phyloP scores from a whole-genome alignment of 1,140 invertebrate species.

The Drosophila saltans region DNA sequence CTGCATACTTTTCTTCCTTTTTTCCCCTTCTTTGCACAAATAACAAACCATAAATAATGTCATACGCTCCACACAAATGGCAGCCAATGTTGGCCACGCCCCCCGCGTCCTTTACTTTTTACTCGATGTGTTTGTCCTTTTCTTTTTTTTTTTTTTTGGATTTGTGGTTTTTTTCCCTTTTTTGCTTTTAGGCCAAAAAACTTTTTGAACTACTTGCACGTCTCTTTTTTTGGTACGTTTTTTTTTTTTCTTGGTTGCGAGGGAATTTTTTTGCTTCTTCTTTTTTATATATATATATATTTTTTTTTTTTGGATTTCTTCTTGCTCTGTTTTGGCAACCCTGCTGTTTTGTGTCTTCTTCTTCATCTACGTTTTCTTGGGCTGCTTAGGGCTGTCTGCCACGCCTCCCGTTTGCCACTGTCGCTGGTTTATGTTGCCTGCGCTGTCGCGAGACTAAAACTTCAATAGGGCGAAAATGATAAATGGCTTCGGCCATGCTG shows the following conservation, averaged over 20 bases:
- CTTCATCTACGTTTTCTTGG: conserved; percentile 51
- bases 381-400: conserved; percentile 64
- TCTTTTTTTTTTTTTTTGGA: conserved; percentile 38
- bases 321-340: conserved; percentile 63
- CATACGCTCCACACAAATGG: conserved; percentile 75
- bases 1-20: conserved; percentile 61
- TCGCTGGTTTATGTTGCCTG: conserved; percentile 70
- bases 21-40: conserved; percentile 49
- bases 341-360: conserved; percentile 78
- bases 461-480: conserved; percentile 81
- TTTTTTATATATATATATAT: conserved; percentile 28
- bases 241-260: conserved; percentile 34
- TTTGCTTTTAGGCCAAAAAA: conserved; percentile 78
- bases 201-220: conserved; percentile 81
- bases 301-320: conserved; percentile 27
- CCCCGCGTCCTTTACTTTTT: conserved; percentile 22
- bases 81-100: conserved; percentile 76
- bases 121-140: conserved; percentile 25
- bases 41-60: conserved; percentile 82
- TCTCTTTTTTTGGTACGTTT: conserved; percentile 59
- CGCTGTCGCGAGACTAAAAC: conserved; percentile 72
- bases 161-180: conserved; percentile 38
- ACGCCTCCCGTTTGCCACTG: conserved; percentile 72
- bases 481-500: conserved; percentile 64
- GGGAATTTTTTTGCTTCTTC: conserved; percentile 8